These are phyloP conservation scores for Oxyruncus cristatus DNA, from an alignment of 2,113 vertebrate genomes.

Conservation along the genomic window DNA sequence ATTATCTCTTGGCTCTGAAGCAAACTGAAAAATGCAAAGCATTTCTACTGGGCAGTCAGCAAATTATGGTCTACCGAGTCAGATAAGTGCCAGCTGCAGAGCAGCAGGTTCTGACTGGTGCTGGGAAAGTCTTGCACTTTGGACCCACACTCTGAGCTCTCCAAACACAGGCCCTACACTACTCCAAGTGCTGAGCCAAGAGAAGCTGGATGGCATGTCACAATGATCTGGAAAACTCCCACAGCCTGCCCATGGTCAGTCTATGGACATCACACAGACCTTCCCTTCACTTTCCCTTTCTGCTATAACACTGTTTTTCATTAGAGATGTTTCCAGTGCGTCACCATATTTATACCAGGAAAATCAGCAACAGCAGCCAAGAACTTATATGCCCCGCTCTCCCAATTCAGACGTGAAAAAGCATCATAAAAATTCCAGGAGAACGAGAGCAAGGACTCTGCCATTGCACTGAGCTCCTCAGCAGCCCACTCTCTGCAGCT, in stretches of 20 bases:
- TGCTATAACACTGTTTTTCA: accelerated
- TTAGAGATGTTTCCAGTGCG: neutral
- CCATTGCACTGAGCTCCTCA: neutral
- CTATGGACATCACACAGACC: neutral
- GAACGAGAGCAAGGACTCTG: neutral
- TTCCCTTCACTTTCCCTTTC: neutral
- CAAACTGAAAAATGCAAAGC: neutral
- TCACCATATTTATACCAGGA: accelerated
- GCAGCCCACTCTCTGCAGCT: neutral
- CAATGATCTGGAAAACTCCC: neutral
- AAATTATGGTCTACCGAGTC: accelerated
- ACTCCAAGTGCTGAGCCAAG: neutral
- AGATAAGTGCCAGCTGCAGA: neutral
- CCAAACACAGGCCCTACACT: neutral
- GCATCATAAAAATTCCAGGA: too few species aligned
- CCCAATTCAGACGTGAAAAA: accelerated
- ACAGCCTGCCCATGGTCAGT: neutral
- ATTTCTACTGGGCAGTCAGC: neutral
- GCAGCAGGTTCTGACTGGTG: neutral
- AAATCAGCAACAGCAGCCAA: neutral
- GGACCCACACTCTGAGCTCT: neutral
- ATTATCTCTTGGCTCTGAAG: neutral
- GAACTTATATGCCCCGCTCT: accelerated
- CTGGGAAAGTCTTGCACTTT: too few species aligned
- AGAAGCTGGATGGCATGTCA: accelerated